A percentile compares a stretch with the other conserved stretches of the same genome.
Evolutionary conservation across 2,113 vertebrate genomes (phyloP).

Genomic region (Otolemur garnettii): DNA sequence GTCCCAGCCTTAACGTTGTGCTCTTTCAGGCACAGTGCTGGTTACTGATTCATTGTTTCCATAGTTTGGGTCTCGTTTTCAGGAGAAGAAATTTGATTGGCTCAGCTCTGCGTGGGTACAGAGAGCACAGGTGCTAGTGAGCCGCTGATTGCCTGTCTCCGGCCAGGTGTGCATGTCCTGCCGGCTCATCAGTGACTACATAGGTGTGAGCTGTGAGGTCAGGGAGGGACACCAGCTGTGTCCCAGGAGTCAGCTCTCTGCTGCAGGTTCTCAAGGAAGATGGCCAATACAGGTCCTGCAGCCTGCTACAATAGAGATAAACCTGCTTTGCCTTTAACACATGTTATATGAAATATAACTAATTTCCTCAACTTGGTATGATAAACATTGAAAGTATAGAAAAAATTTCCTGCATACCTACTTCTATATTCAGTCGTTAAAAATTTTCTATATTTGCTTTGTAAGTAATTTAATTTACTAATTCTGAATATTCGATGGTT

Average conservation of each 20-base stretch:
- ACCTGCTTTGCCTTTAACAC: not conserved
- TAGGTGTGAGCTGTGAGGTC: not conserved
- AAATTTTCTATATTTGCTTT: too few species aligned
- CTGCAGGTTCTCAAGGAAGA: too few species aligned
- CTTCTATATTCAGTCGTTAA: not conserved
- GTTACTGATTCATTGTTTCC: not conserved
- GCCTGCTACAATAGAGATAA: not conserved
- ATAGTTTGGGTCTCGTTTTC: not conserved
- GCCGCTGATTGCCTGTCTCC: not conserved
- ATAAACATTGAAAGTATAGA: not conserved
- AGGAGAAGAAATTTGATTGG: not conserved
- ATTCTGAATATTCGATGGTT: not conserved
- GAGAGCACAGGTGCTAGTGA: not conserved
- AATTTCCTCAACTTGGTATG: conserved; percentile 25
- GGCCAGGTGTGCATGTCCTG: not conserved
- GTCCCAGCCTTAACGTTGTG: not conserved
- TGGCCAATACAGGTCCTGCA: not conserved
- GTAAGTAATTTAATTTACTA: not conserved
- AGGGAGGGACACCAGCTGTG: not conserved
- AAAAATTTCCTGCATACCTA: not conserved
- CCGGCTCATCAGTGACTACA: not conserved
- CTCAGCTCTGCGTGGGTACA: not conserved
- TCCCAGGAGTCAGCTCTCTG: not conserved
- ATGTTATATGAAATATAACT: not conserved
- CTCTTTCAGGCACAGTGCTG: not conserved